A percentile compares a stretch with the other conserved stretches of the same genome.
Evolutionary conservation across 1,140 invertebrate species (phyloP).

Genomic region (Globodera ellingtonae): DNA sequence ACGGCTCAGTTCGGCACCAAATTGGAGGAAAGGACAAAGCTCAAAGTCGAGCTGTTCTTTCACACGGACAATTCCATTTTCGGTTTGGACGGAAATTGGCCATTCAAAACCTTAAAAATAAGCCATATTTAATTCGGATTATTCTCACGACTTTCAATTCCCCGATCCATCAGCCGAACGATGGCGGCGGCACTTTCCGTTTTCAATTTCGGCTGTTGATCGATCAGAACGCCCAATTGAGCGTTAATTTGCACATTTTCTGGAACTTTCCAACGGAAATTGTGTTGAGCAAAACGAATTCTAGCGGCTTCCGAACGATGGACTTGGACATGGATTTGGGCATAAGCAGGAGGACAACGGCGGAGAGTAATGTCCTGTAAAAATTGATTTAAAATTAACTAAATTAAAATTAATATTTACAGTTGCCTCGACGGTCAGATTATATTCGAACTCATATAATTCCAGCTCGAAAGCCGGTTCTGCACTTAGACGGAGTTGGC

Average conservation of each 20-base stretch:
- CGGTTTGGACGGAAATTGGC: constrained; percentile 37
- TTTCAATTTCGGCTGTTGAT: too few species aligned
- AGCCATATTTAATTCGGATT: too few species aligned
- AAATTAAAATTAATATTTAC: too few species aligned
- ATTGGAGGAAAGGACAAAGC: constrained; percentile 28
- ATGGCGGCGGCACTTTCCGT: too few species aligned
- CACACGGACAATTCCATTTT: constrained; percentile 37
- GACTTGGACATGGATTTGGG: constrained; percentile 66
- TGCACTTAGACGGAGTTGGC: constrained; percentile 5
- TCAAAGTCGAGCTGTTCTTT: constrained; percentile 40
- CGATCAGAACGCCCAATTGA: neutral
- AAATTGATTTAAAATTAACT: too few species aligned
- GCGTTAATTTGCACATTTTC: constrained; percentile 35
- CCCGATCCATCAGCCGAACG: too few species aligned
- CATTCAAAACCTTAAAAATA: too few species aligned
- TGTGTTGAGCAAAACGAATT: neutral
- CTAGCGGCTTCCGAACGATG: constrained; percentile 63
- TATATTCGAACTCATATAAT: constrained; percentile 75
- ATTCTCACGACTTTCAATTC: too few species aligned
- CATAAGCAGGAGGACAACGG: neutral
- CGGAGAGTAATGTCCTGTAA: constrained; percentile 73
- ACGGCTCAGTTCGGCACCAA: constrained; percentile 35
- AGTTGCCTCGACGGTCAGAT: constrained; percentile 78
- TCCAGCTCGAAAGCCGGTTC: neutral
- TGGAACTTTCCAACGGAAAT: neutral